Conservation (phyloP, 2,888 invertebrate genomes). For the Ctenicera cuprea region DNA sequence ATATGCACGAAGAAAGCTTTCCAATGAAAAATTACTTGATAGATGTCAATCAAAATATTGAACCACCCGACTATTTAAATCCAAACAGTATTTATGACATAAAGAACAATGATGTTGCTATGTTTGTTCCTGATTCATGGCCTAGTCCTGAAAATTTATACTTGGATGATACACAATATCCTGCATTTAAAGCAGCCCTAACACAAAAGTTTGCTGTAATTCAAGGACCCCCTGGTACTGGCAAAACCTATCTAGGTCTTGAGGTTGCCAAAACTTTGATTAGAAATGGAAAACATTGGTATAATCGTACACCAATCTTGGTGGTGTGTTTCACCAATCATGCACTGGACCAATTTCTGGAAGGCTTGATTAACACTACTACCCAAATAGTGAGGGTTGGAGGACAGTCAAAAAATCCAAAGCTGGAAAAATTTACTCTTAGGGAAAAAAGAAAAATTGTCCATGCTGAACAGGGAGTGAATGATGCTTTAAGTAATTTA, state of each 20-base stretch:
- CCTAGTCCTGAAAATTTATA: conserved; percentile 67
- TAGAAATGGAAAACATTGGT: conserved; percentile 74
- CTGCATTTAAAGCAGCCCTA: conserved; percentile 81
- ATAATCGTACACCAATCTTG: conserved; percentile 77
- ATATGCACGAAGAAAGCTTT: conserved; percentile 75
- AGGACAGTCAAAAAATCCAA: conserved; percentile 79
- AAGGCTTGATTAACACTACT: conserved; percentile 79
- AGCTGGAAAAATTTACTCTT: conserved; percentile 75
- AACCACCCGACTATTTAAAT: conserved; percentile 71
- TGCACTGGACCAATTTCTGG: conserved; percentile 90
- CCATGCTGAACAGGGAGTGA: background rate
- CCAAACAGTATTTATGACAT: conserved; percentile 39
- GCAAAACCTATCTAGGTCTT: conserved; percentile 88
- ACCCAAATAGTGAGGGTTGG: conserved; percentile 81
- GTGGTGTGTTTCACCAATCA: conserved; percentile 91
- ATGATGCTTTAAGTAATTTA: background rate
- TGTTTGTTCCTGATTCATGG: conserved; percentile 1
- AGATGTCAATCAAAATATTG: conserved; percentile 69
- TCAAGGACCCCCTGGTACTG: conserved; percentile 93
- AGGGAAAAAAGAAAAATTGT: conserved; percentile 62
- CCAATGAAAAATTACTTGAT: conserved; percentile 84
- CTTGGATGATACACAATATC: conserved; percentile 81
- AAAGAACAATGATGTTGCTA: background rate
- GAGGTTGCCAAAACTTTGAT: conserved; percentile 83
- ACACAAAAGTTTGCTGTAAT: conserved; percentile 84